Evolutionary conservation across 2,888 invertebrate genomes (phyloP), one percentile per base, ranked within the genome.

Genomic region (Volucella inflata): DNA sequence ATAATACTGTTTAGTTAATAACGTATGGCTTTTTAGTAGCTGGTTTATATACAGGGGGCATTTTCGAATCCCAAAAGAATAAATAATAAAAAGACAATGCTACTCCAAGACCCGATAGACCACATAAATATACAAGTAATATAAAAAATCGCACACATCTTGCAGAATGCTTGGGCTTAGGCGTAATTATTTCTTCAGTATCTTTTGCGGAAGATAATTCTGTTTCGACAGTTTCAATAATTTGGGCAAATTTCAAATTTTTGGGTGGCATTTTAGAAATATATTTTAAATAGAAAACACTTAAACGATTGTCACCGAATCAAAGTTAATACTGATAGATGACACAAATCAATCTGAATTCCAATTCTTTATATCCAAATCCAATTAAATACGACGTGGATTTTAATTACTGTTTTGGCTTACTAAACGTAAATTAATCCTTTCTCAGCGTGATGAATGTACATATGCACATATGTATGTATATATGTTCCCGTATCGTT

Each of bases 51-150:
- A 91, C 89, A n/a, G 91, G 92, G 42, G 92, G 92, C 92, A 92
- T 92, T 46, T 89, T 89, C 0, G 92, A 92, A 76, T 92, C 92
- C 92, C 92, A 92, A 87, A 91, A 91, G 87, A 92, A 91, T 48
- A 92, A 87, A 78, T 91, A 91, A 77, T 92, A 92, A 77, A 92
- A 89, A 44, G 92, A 92, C 2, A 92, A 88, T 30, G 91, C 87
- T 82, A 92, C 90, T 14, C 92, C 92, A 40, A 92, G 65, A 60
- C 91, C 90, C 80, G 91, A 91, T 8, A 92, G 88, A 2, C 90
- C 91, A 59, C 90, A 91, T 77, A 92, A 78, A 83, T 92, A 92
- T 72, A 92, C 87, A 55, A 90, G 88, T 44, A 92, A 87, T 42
- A 91, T 88, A 14, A 91, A 87, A 74, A 90, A 90, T n/a, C 91